phyloP scores from a whole-genome alignment of 37 sponge, comb jelly and placozoan genomes.

The Chondrilla cf. caribensis region DNA sequence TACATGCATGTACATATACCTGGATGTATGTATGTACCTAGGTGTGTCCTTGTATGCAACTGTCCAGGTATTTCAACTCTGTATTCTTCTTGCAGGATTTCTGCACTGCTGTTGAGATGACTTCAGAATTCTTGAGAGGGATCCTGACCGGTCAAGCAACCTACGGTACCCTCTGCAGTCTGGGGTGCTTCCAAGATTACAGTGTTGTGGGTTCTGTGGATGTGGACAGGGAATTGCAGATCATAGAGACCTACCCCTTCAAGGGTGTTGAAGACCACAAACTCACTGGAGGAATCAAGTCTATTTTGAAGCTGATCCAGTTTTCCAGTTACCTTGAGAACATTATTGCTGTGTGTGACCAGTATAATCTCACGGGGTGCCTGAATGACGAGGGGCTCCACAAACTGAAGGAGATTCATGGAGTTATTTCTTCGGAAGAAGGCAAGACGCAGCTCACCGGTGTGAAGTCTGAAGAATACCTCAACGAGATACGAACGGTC shows the following conservation, averaged over 20 bases:
- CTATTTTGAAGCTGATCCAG: conserved; percentile 69
- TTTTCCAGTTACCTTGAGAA: conserved; percentile 42
- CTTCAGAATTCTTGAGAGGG: conserved; percentile 34
- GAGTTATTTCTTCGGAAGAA: conserved; percentile 21
- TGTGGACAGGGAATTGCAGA: background rate
- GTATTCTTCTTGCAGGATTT: background rate
- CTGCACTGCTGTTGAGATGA: conserved; percentile 21
- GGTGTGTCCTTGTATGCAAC: no score
- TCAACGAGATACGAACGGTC: conserved; percentile 28
- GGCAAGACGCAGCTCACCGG: conserved; percentile 42
- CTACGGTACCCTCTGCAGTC: conserved; percentile 28
- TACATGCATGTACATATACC: no score
- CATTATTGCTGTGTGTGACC: conserved; percentile 58
- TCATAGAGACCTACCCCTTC: background rate
- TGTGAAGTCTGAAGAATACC: conserved; percentile 41
- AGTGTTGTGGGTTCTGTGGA: conserved; percentile 4
- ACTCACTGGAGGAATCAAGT: conserved; percentile 39
- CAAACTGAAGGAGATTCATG: conserved; percentile 39
- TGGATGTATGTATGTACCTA: no score
- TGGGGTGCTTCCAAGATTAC: conserved; percentile 3
- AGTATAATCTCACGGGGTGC: conserved; percentile 55
- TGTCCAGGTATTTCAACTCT: no score
- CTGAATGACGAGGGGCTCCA: conserved; percentile 42
- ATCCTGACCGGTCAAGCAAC: conserved; percentile 53
- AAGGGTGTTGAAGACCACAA: background rate